These are phyloP conservation scores for Cervus canadensis DNA, from an alignment of 2,113 vertebrate species.

Conservation along the genomic window DNA sequence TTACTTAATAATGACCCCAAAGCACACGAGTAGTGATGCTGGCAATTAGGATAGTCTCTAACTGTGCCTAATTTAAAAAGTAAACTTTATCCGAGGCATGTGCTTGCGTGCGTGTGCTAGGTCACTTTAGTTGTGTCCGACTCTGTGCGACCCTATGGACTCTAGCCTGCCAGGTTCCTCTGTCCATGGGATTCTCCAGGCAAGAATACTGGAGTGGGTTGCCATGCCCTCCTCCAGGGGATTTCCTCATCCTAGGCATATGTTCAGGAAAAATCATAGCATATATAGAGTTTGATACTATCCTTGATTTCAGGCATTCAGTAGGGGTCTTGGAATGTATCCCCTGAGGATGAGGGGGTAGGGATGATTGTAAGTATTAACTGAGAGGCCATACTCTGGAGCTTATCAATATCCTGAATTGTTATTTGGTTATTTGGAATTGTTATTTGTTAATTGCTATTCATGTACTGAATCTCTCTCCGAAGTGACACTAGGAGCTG, in stretches of 20 bases:
- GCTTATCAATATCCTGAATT: neutral
- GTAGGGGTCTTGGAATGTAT: neutral
- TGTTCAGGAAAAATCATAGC: neutral
- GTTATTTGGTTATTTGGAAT: neutral
- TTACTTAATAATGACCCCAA: neutral
- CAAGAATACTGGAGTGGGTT: neutral
- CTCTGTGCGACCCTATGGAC: neutral
- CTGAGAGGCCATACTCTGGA: neutral
- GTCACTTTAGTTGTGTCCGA: neutral
- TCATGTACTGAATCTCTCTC: neutral
- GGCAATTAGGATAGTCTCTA: neutral
- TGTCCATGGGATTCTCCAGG: neutral
- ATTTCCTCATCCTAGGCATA: neutral
- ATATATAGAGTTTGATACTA: neutral
- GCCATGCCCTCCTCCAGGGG: neutral
- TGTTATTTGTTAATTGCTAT: neutral
- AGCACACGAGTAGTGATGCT: neutral
- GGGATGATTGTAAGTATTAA: neutral
- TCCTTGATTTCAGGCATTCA: neutral
- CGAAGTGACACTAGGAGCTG: neutral
- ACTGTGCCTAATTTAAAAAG: neutral
- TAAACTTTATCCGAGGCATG: neutral
- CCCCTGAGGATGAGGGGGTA: neutral
- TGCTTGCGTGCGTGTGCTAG: neutral
- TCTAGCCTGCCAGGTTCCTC: neutral